phyloP scores from a whole-genome alignment of 2,113 vertebrate genomes.

The Dolichotis patagonum region DNA sequence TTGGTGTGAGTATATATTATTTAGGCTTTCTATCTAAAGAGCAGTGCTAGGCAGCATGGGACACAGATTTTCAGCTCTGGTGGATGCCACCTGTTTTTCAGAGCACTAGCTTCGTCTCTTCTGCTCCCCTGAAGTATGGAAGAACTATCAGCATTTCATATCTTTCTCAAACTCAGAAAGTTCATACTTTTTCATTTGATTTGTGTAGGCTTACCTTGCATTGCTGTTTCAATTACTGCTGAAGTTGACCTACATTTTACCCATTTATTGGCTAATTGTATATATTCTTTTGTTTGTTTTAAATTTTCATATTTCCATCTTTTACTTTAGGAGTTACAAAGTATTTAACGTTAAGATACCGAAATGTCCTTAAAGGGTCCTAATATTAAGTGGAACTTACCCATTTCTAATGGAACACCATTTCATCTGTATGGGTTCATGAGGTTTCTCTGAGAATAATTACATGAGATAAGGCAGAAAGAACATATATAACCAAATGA shows the following conservation, averaged over 20 bases:
- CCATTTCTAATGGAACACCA: background rate
- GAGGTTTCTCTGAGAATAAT: background rate
- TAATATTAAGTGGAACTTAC: background rate
- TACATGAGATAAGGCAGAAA: background rate
- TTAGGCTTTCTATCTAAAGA: background rate
- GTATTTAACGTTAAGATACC: background rate
- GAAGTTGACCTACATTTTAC: background rate
- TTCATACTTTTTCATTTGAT: background rate
- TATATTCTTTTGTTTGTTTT: background rate
- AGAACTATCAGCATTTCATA: background rate
- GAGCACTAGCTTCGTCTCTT: background rate
- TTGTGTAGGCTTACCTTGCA: background rate
- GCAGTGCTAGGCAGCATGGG: background rate
- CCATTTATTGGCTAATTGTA: background rate
- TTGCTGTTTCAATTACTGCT: background rate
- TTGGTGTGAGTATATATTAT: background rate
- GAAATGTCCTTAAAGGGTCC: background rate
- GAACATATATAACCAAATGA: background rate
- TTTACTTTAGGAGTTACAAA: background rate
- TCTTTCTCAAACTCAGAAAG: background rate
- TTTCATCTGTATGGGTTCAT: background rate
- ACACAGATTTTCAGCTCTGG: background rate
- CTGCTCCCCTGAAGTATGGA: background rate
- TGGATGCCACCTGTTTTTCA: background rate
- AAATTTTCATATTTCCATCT: background rate